Evolutionary conservation across 2,113 vertebrate genomes (phyloP), one percentile per base, ranked within the genome.

Genomic region (Ciconia maguari): DNA sequence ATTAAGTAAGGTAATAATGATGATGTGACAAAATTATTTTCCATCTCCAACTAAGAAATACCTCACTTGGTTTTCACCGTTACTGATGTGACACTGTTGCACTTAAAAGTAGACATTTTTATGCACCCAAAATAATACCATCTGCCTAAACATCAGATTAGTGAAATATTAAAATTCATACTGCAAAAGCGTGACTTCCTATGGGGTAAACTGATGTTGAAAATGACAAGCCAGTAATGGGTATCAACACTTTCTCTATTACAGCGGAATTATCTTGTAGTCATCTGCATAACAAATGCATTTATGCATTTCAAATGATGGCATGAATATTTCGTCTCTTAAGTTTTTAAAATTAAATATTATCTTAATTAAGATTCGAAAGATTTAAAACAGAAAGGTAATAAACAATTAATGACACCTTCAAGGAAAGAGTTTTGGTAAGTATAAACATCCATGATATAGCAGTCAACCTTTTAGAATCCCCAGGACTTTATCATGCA

Each of bases 131-230:
- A 80, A 71, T 69, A 90, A 85, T 44, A 69, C 3, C 1, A 0
- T 75, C 89, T 82, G 42, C 62, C 54, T 96, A 90, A 93, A 83
- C 15, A 83, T 44, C 44, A 57, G 77, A 66, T 93, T 83, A 93
- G 69, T 48, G n/a, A 83, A 87, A 91, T 76, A 94, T 49, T 82
- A 91, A 89, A 91, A 97, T 91, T 96, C 66, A 93, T 29, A 76
- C 32, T 70, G 65, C 41, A 95, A 76, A 94, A 92, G 13, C 4
- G 60, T 86, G 61, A 95, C 54, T 91, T 95, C 62, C 70, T 70
- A 17, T 61, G 68, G 17, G 36, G 51, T 64, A 89, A 93, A 88
- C 16, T 83, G 38, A 92, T 62, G 65, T n/a, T 36, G 94, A 91
- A 93, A 69, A 92, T 79, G 41, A 77, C 65, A 85, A 89, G 77